These are phyloP conservation scores for Calliphora vomitoria DNA, from an alignment of 2,888 invertebrate species.

Conservation along the genomic window DNA sequence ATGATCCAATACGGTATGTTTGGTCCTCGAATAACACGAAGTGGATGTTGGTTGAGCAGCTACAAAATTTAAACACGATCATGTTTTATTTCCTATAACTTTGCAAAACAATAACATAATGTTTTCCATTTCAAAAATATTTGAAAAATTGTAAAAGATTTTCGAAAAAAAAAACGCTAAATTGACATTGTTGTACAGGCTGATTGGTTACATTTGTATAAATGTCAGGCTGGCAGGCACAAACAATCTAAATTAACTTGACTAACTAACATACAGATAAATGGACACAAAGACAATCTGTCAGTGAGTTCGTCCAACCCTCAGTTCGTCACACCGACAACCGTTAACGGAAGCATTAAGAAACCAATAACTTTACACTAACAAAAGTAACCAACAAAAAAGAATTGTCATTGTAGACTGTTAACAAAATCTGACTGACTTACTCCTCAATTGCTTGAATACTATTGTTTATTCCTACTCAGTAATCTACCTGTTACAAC, in stretches of 20 bases:
- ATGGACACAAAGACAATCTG: background rate
- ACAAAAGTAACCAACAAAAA: conserved; percentile 47
- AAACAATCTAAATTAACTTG: conserved; percentile 13
- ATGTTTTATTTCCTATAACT: too few species aligned
- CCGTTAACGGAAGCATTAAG: conserved; percentile 69
- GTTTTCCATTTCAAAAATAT: too few species aligned
- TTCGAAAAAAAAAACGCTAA: conserved; percentile 20
- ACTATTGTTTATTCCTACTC: background rate
- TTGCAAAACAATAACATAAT: too few species aligned
- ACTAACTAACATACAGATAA: background rate
- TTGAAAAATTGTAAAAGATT: too few species aligned
- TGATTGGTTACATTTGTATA: conserved; percentile 47
- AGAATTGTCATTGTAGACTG: conserved; percentile 32
- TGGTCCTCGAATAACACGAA: too few species aligned
- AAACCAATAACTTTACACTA: conserved; percentile 44
- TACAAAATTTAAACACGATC: too few species aligned
- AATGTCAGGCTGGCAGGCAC: conserved; percentile 37
- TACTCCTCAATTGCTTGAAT: conserved; percentile 10
- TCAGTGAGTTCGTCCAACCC: background rate
- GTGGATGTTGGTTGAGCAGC: too few species aligned
- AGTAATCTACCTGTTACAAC: conserved; percentile 50
- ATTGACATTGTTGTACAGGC: conserved; percentile 1
- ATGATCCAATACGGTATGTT: too few species aligned
- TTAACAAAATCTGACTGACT: conserved; percentile 51
- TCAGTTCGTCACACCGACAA: conserved; percentile 6